Conservation (phyloP, 64 coral and sea anemone genomes). For the Montipora efflorescens region DNA sequence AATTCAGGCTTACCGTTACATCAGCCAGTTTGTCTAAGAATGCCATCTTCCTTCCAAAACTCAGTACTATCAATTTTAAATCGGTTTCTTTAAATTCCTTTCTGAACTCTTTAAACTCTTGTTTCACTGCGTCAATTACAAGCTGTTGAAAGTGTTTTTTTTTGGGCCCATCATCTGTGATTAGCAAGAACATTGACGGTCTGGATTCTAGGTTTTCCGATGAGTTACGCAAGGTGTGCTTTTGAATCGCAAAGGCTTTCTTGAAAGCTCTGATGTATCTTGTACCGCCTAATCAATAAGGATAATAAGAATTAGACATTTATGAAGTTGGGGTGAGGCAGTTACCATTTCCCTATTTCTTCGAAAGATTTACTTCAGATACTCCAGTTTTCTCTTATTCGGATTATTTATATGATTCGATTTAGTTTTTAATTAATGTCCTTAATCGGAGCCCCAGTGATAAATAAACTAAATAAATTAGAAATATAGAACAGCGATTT, state of each 20-base stretch:
- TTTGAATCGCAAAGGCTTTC: slow-evolving; percentile 64
- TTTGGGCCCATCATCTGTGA: slow-evolving; percentile 65
- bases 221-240: slow-evolving; percentile 30
- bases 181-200: slow-evolving; percentile 64
- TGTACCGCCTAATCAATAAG: slow-evolving; percentile 53
- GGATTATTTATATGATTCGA: no score
- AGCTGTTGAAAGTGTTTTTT: background rate
- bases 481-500: no score
- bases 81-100: background rate
- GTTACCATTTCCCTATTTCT: no score
- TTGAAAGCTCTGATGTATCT: slow-evolving; percentile 66
- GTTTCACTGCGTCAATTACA: background rate
- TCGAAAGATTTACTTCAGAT: no score
- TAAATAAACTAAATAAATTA: no score
- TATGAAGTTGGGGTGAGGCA: no score
- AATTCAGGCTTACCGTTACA: slow-evolving; percentile 19
- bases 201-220: background rate
- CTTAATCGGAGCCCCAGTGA: no score
- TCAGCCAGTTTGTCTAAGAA: slow-evolving; percentile 34
- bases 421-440: no score
- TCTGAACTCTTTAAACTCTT: background rate
- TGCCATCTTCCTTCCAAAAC: slow-evolving; percentile 19
- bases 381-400: no score
- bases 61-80: slow-evolving; percentile 10
- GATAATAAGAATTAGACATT: background rate